Conservation (phyloP, 2,888 invertebrate species). For the Drosophila prolongata region DNA sequence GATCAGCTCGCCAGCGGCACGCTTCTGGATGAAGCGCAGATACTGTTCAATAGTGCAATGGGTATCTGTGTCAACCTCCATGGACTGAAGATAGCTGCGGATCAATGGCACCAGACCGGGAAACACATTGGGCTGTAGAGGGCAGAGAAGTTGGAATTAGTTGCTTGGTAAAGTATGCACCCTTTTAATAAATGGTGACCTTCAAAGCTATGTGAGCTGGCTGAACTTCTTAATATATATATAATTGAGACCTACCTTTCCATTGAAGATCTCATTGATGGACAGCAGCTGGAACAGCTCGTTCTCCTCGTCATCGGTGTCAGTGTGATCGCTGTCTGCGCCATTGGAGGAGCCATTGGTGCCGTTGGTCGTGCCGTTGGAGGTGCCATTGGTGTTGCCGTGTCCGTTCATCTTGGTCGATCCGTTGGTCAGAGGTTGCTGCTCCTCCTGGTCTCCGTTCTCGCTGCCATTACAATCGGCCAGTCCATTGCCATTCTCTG, state of each 20-base stretch:
- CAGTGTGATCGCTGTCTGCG: constrained; percentile 71
- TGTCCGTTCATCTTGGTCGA: constrained; percentile 52
- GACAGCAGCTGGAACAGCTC: constrained; percentile 92
- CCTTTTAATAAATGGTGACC: no score
- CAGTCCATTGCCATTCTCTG: constrained; percentile 13
- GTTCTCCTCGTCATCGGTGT: constrained; percentile 74
- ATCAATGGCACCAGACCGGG: constrained; percentile 97
- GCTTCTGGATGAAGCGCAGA: constrained; percentile 94
- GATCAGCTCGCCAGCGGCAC: constrained; percentile 94
- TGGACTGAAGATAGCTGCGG: constrained; percentile 95
- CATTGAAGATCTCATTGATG: constrained; percentile 98
- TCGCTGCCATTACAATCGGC: constrained; percentile 15
- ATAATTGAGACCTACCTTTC: constrained; percentile 85
- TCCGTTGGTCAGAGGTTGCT: constrained; percentile 40
- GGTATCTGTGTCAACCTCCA: constrained; percentile 99
- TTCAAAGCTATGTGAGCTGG: no score
- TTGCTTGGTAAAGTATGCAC: background rate
- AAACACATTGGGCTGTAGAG: constrained; percentile 90
- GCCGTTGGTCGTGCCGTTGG: constrained; percentile 32
- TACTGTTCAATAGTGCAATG: constrained; percentile 99
- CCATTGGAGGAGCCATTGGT: constrained; percentile 52
- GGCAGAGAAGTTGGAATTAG: background rate
- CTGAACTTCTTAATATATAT: background rate
- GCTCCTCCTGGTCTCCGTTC: constrained; percentile 15
- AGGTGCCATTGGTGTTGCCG: constrained; percentile 18